Evolutionary conservation across 2,888 invertebrate genomes (phyloP).

Genomic region (Dicyrtoma fusca): DNA sequence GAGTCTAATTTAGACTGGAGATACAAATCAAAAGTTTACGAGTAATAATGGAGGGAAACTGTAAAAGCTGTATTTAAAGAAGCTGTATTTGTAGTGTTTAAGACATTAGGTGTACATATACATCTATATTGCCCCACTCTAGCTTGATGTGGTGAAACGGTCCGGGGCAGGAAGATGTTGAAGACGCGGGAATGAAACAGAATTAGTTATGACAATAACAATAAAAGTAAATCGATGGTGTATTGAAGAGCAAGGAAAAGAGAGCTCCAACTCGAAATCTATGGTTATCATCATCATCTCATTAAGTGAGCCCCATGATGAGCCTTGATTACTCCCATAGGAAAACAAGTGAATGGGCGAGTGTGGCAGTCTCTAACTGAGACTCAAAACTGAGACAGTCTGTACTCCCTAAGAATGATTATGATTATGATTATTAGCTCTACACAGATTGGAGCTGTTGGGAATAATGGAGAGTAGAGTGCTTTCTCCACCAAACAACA

Average conservation of each 20-base stretch:
- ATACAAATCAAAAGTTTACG: no score
- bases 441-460: not conserved
- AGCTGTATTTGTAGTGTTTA: no score
- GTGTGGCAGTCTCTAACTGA: not conserved
- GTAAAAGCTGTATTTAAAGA: no score
- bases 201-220: slow-evolving; percentile 44
- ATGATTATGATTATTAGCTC: not conserved
- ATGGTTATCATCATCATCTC: slow-evolving; percentile 28
- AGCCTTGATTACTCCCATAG: slow-evolving; percentile 27
- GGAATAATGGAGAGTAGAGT: slow-evolving; percentile 8
- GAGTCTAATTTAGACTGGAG: no score
- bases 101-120: no score
- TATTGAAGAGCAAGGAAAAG: not conserved
- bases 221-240: slow-evolving; percentile 41
- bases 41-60: no score
- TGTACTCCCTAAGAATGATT: not conserved
- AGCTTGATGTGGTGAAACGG: no score
- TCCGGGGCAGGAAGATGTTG: slow-evolving; percentile 8
- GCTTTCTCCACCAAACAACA: no score
- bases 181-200: slow-evolving; percentile 10
- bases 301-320: slow-evolving; percentile 10
- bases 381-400: not conserved
- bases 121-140: no score
- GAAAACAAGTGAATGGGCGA: slow-evolving; percentile 18
- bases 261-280: not conserved